Percentiles rank a stretch among this genome's conserved stretches.
phyloP scores from a whole-genome alignment of 2,113 vertebrate species.

The Rhinopomastus cyanomelas region DNA sequence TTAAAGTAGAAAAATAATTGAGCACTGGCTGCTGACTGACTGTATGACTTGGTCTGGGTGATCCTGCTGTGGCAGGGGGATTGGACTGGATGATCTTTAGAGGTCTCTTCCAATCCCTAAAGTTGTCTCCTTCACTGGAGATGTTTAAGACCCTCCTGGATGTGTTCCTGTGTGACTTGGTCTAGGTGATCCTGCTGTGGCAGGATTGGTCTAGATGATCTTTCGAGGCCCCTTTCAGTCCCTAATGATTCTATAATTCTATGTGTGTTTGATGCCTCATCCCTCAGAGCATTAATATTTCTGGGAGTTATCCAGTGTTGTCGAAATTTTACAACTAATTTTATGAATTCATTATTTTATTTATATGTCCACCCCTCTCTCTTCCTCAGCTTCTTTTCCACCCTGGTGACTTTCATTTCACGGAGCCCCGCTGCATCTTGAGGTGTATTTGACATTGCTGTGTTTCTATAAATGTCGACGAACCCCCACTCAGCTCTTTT shows the following conservation, averaged over 20 bases:
- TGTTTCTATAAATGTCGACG: not conserved
- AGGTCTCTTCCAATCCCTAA: too few species aligned
- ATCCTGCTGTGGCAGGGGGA: too few species aligned
- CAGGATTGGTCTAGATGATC: too few species aligned
- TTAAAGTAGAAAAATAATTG: not conserved
- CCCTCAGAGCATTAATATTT: not conserved
- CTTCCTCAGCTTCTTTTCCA: not conserved
- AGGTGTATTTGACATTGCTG: not conserved
- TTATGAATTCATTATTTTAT: not conserved
- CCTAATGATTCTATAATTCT: too few species aligned
- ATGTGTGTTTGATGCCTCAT: fast-evolving
- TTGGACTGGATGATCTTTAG: too few species aligned
- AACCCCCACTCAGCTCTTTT: constrained; percentile 47
- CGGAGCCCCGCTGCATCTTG: not conserved
- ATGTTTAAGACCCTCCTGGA: too few species aligned
- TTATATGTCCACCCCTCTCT: not conserved
- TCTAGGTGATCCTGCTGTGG: too few species aligned
- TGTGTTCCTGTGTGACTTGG: too few species aligned
- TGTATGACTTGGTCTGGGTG: too few species aligned
- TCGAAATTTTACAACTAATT: not conserved
- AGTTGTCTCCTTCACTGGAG: too few species aligned
- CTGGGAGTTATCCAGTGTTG: not conserved
- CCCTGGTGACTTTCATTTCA: not conserved
- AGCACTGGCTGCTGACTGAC: not conserved
- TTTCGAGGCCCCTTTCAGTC: too few species aligned